These are phyloP conservation scores for crab-eating macaque (Macaca fascicularis) DNA, from an alignment of 2,113 vertebrate genomes.

Conservation along the genomic window DNA sequence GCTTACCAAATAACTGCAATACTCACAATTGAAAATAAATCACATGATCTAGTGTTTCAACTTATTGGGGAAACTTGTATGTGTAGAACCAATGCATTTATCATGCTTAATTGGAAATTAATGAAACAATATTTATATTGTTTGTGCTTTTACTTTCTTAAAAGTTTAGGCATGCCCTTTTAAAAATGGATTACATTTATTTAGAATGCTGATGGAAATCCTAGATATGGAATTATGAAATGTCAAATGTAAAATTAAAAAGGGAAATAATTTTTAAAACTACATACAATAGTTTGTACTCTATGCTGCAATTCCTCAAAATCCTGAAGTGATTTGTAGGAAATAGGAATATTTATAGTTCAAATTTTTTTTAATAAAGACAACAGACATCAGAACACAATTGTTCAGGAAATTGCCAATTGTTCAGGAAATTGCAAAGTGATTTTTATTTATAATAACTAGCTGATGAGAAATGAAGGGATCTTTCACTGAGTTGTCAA, in stretches of 20 bases:
- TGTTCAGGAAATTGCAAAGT: constrained; percentile 8
- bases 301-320: not conserved
- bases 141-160: constrained; percentile 36
- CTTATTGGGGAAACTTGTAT: constrained; percentile 58
- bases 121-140: constrained; percentile 59
- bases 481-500: constrained; percentile 74
- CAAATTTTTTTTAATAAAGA: not conserved
- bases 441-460: constrained; percentile 57
- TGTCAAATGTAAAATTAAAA: constrained; percentile 58
- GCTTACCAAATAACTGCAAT: constrained; percentile 58
- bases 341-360: not conserved
- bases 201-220: constrained; percentile 58
- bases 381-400: constrained; percentile 42
- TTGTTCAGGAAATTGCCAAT: not conserved
- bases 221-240: constrained; percentile 51
- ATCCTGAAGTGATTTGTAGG: not conserved
- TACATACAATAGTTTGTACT: not conserved
- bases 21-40: constrained; percentile 30
- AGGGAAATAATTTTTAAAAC: constrained; percentile 38
- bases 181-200: constrained; percentile 50
- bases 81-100: constrained; percentile 55
- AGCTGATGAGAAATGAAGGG: constrained; percentile 58
- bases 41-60: constrained; percentile 34
- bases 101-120: constrained; percentile 70
- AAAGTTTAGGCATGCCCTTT: constrained; percentile 31